These are phyloP conservation scores for Toxonevra muliebris DNA, from an alignment of 2,888 invertebrate species.

Conservation along the genomic window DNA sequence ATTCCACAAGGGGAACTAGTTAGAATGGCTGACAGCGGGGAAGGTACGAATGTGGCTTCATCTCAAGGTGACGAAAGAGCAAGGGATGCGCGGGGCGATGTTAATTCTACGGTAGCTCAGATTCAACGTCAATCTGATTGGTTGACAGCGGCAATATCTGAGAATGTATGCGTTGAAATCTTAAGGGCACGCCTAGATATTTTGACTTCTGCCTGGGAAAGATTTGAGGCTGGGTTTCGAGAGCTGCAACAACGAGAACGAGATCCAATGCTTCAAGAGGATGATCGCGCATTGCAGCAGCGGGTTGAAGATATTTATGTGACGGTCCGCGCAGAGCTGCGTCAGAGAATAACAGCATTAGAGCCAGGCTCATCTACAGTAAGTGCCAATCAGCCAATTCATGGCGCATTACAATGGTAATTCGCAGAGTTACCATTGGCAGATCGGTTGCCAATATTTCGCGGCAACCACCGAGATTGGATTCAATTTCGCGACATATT, in stretches of 20 bases:
- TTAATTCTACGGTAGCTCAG: constrained; percentile 1
- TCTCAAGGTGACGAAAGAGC: not conserved
- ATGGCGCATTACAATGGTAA: constrained; percentile 4
- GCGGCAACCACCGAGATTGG: constrained; percentile 25
- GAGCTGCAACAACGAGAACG: not conserved
- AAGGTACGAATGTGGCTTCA: no score
- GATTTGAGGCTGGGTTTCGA: not conserved
- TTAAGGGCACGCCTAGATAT: constrained; percentile 8
- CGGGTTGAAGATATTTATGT: constrained; percentile 15
- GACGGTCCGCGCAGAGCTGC: constrained; percentile 8
- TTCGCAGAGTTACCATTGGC: constrained; percentile 22
- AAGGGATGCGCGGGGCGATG: not conserved
- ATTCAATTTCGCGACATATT: constrained; percentile 17
- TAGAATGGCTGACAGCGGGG: no score
- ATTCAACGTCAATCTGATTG: constrained; percentile 15
- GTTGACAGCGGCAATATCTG: not conserved
- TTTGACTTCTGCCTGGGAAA: constrained; percentile 1
- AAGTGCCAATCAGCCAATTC: not conserved
- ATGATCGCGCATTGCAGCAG: constrained; percentile 5
- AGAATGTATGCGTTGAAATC: not conserved
- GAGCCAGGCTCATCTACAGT: constrained; percentile 6
- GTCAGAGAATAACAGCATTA: constrained; percentile 14
- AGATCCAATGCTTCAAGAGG: constrained; percentile 9
- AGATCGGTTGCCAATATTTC: constrained; percentile 24
- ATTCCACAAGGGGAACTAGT: no score